A percentile compares a stretch with the other conserved stretches of the same genome.
These are phyloP conservation scores for Helogale parvula DNA, from an alignment of 2,113 vertebrate genomes.

Conservation along the genomic window DNA sequence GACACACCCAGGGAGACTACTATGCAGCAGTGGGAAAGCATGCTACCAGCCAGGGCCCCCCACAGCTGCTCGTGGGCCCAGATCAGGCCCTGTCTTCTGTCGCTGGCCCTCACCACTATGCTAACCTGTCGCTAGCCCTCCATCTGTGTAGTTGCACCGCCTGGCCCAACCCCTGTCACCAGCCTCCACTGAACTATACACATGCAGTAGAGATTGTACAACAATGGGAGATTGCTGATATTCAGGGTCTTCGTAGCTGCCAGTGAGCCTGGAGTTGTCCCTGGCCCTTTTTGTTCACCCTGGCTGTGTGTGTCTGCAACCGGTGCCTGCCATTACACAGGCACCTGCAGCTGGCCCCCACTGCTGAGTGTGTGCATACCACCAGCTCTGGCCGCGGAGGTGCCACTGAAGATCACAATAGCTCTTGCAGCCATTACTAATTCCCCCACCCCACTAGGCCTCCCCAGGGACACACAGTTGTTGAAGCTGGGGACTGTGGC, in stretches of 20 bases:
- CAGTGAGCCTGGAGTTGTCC: not conserved
- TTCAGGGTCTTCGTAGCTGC: not conserved
- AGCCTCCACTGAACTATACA: not conserved
- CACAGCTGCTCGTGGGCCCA: not conserved
- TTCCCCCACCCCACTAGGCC: fast-evolving
- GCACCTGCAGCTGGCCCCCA: not conserved
- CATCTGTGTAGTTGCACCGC: not conserved
- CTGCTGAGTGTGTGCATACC: not conserved
- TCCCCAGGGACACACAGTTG: not conserved
- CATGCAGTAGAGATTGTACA: not conserved
- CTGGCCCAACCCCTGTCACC: not conserved
- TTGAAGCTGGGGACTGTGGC: not conserved
- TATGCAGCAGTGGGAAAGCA: no score
- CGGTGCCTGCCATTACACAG: not conserved
- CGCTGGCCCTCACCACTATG: not conserved
- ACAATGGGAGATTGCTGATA: not conserved
- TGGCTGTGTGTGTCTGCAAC: not conserved
- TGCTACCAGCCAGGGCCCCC: not conserved
- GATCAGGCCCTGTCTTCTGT: not conserved
- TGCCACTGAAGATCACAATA: not conserved
- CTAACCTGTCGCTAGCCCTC: not conserved
- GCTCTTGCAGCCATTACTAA: not conserved
- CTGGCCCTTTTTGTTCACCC: not conserved
- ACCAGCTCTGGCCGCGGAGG: not conserved
- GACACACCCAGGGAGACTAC: not conserved